Evolutionary conservation across 2,113 vertebrate species (phyloP).

Genomic region (Myrmecophaga tridactyla): DNA sequence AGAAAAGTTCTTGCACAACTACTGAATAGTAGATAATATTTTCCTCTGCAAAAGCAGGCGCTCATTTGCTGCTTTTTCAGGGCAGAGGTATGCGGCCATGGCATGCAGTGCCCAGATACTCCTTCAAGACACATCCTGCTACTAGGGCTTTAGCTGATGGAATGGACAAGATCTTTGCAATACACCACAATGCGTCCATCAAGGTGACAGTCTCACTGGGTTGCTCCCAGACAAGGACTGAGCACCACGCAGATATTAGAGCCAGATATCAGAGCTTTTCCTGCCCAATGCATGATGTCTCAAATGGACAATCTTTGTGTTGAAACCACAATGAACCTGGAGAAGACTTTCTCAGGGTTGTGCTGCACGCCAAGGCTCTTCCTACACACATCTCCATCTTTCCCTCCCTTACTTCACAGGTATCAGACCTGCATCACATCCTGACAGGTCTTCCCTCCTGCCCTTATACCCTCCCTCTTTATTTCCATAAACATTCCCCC

Average conservation of each 20-base stretch:
- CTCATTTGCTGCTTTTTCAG: neutral
- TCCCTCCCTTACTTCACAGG: neutral
- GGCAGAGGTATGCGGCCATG: neutral
- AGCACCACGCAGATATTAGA: rapidly evolving
- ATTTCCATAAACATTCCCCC: neutral
- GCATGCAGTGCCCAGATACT: too few species aligned
- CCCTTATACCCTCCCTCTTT: too few species aligned
- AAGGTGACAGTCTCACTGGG: neutral
- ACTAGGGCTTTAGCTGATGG: neutral
- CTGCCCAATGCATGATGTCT: neutral
- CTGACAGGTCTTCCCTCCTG: neutral
- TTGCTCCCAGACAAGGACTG: neutral
- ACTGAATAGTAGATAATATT: neutral
- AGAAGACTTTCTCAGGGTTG: neutral
- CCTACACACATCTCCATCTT: neutral
- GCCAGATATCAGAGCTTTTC: neutral
- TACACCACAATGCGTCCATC: too few species aligned
- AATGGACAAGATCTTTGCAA: neutral
- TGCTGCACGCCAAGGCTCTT: neutral
- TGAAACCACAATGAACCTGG: rapidly evolving
- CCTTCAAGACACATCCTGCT: neutral
- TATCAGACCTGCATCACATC: too few species aligned
- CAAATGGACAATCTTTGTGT: neutral
- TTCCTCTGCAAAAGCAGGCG: neutral
- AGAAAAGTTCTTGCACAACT: neutral